Evolutionary conservation across 2,888 invertebrate genomes (phyloP).

Genomic region (Amphipoea oculea): DNA sequence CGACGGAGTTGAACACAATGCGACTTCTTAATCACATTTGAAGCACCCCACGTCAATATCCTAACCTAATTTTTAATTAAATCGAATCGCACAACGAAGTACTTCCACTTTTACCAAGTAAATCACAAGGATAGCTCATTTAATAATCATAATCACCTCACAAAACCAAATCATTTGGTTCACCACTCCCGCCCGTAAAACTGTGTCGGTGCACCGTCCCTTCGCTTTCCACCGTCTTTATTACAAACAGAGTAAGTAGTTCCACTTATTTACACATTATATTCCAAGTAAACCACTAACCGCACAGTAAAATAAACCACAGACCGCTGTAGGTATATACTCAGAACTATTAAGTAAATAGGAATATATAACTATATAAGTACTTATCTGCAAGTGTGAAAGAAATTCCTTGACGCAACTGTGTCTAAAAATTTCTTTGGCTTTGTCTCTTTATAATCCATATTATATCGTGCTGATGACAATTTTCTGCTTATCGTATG

Average conservation of each 20-base stretch:
- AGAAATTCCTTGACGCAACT: not conserved
- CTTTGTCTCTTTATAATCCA: not conserved
- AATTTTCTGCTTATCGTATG: not conserved
- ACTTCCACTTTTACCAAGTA: not conserved
- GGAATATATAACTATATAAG: not conserved
- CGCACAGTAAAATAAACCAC: constrained; percentile 11
- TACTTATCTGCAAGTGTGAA: not conserved
- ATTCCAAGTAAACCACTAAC: constrained; percentile 35
- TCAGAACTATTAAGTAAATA: not conserved
- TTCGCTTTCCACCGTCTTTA: constrained; percentile 35
- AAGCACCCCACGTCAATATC: not conserved
- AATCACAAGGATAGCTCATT: not conserved
- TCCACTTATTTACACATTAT: constrained; percentile 43
- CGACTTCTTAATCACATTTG: not conserved
- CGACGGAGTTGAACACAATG: not conserved
- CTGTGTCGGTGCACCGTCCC: constrained; percentile 8
- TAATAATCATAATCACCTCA: constrained; percentile 25
- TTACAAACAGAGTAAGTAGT: constrained; percentile 36
- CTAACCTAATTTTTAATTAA: not conserved
- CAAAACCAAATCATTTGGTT: constrained; percentile 5
- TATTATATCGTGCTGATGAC: not conserved
- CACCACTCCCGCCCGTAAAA: constrained; percentile 39
- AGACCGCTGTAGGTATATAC: constrained; percentile 22
- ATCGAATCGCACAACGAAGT: not conserved
- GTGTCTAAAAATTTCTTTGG: not conserved